phyloP scores from a whole-genome alignment of 2,888 invertebrate species.

The Troglohyphantes excavatus region DNA sequence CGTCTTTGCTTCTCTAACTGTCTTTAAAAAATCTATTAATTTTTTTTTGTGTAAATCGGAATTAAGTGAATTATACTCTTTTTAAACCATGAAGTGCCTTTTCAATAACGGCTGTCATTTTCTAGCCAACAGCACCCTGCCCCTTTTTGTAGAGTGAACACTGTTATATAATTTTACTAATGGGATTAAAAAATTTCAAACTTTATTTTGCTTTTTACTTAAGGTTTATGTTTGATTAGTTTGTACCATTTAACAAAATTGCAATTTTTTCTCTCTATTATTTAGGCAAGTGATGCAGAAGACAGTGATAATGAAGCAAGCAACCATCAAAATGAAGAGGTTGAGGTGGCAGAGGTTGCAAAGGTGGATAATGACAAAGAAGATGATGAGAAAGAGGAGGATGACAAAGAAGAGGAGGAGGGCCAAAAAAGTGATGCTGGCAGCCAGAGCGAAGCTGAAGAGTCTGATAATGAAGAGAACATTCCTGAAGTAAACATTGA shows the following conservation, averaged over 20 bases:
- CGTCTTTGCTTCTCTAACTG: too few relatives aligned
- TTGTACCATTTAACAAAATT: background rate
- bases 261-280: background rate
- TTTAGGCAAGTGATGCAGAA: constrained; percentile 59
- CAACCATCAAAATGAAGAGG: background rate
- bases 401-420: constrained; percentile 28
- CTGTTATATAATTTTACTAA: too few relatives aligned
- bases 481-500: constrained; percentile 75
- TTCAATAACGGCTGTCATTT: too few relatives aligned
- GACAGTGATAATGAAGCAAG: constrained; percentile 40
- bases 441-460: constrained; percentile 52
- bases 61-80: too few relatives aligned
- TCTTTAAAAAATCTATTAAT: too few relatives aligned
- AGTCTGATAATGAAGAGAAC: constrained; percentile 65
- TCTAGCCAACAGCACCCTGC: too few relatives aligned
- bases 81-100: too few relatives aligned
- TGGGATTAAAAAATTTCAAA: too few relatives aligned
- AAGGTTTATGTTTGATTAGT: background rate
- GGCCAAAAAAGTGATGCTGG: constrained; percentile 22
- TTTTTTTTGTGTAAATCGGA: too few relatives aligned
- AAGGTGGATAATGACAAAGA: background rate
- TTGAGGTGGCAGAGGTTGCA: background rate
- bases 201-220: background rate
- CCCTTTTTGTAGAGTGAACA: too few relatives aligned
- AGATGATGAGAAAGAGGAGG: constrained; percentile 10